phyloP scores from a whole-genome alignment of 2,113 vertebrate genomes.

The Gambusia holbrooki region DNA sequence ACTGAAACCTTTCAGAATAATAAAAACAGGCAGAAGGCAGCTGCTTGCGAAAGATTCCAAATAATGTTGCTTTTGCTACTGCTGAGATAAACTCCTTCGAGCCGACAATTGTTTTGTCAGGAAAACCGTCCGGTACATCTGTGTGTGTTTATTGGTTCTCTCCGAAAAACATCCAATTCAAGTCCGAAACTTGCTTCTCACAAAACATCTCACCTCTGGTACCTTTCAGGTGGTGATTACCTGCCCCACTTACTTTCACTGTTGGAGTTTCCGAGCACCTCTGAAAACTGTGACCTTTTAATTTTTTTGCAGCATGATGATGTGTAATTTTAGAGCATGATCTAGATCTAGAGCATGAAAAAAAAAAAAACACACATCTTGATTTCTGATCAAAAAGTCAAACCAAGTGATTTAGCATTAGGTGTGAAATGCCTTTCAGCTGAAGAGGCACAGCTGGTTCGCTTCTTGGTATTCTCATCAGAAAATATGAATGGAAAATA shows the following conservation, averaged over 20 bases:
- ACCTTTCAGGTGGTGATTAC: neutral
- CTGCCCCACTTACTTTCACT: neutral
- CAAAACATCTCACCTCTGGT: neutral
- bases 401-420: neutral
- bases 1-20: conserved; percentile 7
- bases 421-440: neutral
- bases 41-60: neutral
- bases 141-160: neutral
- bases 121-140: neutral
- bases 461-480: neutral
- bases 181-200: neutral
- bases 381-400: conserved; percentile 2
- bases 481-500: neutral
- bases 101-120: neutral
- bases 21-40: neutral
- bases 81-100: neutral
- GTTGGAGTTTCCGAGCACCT: neutral
- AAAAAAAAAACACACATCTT: neutral
- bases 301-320: neutral
- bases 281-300: neutral
- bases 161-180: neutral
- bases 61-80: neutral
- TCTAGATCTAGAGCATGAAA: neutral
- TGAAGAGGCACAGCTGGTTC: neutral
- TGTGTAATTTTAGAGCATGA: neutral